A percentile compares a stretch with the other conserved stretches of the same genome.
These are phyloP conservation scores for Nyctereutes procyonoides DNA, from an alignment of 2,113 vertebrate species.

Conservation along the genomic window DNA sequence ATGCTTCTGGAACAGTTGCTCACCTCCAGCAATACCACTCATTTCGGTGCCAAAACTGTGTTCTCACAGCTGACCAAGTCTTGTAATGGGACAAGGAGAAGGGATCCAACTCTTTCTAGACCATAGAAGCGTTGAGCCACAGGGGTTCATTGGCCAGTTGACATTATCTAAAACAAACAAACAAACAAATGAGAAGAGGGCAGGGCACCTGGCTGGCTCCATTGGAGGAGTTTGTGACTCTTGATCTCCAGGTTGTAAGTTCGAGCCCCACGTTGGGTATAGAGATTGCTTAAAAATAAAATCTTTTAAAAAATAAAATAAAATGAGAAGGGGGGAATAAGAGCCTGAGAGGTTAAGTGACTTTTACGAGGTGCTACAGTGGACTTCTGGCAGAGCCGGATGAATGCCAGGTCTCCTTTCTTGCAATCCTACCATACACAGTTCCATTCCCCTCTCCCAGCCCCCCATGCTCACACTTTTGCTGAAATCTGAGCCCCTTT, in stretches of 20 bases:
- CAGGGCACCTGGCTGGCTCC: not conserved
- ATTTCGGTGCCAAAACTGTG: not conserved
- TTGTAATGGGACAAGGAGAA: not conserved
- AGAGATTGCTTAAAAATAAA: not conserved
- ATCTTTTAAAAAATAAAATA: not conserved
- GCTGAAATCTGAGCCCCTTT: not conserved
- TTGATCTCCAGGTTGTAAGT: not conserved
- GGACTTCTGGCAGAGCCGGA: slow-evolving; percentile 14
- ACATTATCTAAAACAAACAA: not conserved
- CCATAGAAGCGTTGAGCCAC: slow-evolving; percentile 3
- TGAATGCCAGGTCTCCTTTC: not conserved
- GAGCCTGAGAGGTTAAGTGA: not conserved
- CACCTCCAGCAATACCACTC: not conserved
- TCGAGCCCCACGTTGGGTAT: not conserved
- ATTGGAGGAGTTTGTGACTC: not conserved
- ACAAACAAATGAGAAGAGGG: not conserved
- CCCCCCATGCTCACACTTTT: not conserved
- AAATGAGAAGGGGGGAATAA: slow-evolving; percentile 21
- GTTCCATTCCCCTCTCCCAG: not conserved
- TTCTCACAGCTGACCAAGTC: not conserved
- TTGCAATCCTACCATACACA: not conserved
- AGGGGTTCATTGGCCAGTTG: not conserved
- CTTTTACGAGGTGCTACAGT: not conserved
- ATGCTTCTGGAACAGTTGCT: not conserved
- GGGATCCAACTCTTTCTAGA: not conserved